phyloP scores from a whole-genome alignment of 2,113 vertebrate genomes.

The Strix aluco region DNA sequence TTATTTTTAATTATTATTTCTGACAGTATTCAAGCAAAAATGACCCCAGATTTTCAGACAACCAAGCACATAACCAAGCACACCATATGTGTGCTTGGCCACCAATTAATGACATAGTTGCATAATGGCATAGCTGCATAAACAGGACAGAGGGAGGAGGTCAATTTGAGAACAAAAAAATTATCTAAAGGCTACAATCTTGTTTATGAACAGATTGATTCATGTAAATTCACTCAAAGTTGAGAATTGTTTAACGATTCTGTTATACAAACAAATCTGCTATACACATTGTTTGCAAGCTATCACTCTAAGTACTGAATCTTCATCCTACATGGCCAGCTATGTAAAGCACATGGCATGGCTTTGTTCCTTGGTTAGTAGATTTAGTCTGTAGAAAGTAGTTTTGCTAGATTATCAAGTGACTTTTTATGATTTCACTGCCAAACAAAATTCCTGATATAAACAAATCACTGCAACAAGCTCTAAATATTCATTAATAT shows the following conservation, averaged over 20 bases:
- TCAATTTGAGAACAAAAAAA: constrained; percentile 32
- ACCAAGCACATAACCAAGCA: background rate
- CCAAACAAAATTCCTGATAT: background rate
- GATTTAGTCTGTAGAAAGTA: background rate
- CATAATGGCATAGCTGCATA: constrained; percentile 46
- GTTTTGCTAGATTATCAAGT: background rate
- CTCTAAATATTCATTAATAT: background rate
- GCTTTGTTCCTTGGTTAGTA: background rate
- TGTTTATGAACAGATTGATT: constrained; percentile 56
- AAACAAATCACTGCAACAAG: background rate
- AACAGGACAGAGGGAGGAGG: constrained; percentile 41
- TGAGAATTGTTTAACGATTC: background rate
- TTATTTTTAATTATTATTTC: background rate
- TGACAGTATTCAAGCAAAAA: background rate
- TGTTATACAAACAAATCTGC: constrained; percentile 57
- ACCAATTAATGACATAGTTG: constrained; percentile 31
- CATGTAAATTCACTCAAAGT: constrained; percentile 30
- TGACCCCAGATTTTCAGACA: background rate
- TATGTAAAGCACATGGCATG: background rate
- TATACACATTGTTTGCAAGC: constrained; percentile 52
- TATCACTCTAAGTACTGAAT: background rate
- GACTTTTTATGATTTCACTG: background rate
- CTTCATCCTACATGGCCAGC: background rate
- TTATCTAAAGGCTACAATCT: background rate
- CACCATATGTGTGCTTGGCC: constrained; percentile 24